These are phyloP conservation scores for Caradrina clavipalpis DNA, from an alignment of 2,888 invertebrate species.

Conservation along the genomic window DNA sequence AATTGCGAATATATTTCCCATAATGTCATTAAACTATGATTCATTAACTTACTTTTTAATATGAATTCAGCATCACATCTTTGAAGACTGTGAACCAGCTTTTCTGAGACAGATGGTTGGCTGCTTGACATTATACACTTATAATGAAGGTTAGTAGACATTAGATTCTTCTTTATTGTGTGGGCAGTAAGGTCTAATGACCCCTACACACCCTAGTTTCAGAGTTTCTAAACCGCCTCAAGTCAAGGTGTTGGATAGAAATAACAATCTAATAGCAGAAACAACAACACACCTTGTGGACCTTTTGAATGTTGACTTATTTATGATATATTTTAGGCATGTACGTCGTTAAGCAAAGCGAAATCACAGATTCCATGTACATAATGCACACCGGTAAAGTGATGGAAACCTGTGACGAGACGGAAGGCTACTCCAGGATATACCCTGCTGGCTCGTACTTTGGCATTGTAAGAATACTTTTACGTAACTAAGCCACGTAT, in stretches of 20 bases:
- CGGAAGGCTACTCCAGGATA: constrained; percentile 51
- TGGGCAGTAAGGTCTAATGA: too few species aligned
- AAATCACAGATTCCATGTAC: constrained; percentile 84
- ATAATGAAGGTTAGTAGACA: constrained; percentile 75
- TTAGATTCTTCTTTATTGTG: too few species aligned
- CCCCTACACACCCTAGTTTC: too few species aligned
- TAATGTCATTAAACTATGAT: neutral
- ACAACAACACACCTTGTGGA: too few species aligned
- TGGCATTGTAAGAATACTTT: constrained; percentile 73
- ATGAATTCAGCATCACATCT: constrained; percentile 77
- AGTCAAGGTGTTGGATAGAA: too few species aligned
- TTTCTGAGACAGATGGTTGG: constrained; percentile 83
- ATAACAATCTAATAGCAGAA: too few species aligned
- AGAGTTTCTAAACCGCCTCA: too few species aligned
- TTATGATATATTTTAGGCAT: constrained; percentile 69
- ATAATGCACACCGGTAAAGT: constrained; percentile 81
- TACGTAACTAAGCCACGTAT: neutral
- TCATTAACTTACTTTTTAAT: neutral
- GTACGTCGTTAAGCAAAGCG: constrained; percentile 81
- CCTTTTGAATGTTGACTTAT: too few species aligned
- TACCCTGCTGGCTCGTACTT: constrained; percentile 76
- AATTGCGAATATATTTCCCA: neutral
- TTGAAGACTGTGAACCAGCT: constrained; percentile 79
- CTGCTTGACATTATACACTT: constrained; percentile 76
- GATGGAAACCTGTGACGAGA: constrained; percentile 66